A percentile compares a stretch with the other conserved stretches of the same genome.
These are phyloP conservation scores for Pardalotus punctatus DNA, from an alignment of 2,113 vertebrate species.

Conservation along the genomic window DNA sequence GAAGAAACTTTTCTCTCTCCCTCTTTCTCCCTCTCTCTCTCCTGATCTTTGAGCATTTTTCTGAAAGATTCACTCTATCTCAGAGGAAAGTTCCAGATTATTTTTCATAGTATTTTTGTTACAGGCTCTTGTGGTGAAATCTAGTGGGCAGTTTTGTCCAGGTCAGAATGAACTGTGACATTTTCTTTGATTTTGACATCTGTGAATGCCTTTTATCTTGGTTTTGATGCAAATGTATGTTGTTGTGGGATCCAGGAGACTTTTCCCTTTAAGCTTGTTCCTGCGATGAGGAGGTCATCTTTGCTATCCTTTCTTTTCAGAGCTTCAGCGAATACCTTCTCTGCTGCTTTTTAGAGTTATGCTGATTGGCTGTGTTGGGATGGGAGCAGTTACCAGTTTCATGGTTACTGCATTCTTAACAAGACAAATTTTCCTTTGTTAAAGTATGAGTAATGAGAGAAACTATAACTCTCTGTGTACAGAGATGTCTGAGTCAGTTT, in stretches of 20 bases:
- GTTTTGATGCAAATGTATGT: not conserved
- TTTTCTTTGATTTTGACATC: not conserved
- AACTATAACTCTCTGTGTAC: not conserved
- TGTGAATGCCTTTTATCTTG: not conserved
- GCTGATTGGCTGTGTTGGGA: not conserved
- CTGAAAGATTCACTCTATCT: not conserved
- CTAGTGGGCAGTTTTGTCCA: not conserved
- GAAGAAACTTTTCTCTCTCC: not conserved
- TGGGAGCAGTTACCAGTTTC: not conserved
- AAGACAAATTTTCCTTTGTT: not conserved
- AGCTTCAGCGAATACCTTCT: not conserved
- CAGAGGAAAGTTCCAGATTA: not conserved
- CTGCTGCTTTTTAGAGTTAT: not conserved
- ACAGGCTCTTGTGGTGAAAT: not conserved
- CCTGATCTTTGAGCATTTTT: not conserved
- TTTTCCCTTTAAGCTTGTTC: not conserved
- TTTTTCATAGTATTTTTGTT: not conserved
- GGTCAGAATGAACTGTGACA: not conserved
- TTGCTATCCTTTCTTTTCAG: constrained; percentile 1
- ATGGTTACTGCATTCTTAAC: not conserved
- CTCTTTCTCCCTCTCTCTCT: not conserved
- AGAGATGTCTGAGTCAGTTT: not conserved
- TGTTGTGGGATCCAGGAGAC: not conserved
- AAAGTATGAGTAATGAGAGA: not conserved
- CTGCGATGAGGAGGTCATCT: not conserved